phyloP scores from a whole-genome alignment of 2,888 invertebrate genomes.

The Eristalinus aeneus region DNA sequence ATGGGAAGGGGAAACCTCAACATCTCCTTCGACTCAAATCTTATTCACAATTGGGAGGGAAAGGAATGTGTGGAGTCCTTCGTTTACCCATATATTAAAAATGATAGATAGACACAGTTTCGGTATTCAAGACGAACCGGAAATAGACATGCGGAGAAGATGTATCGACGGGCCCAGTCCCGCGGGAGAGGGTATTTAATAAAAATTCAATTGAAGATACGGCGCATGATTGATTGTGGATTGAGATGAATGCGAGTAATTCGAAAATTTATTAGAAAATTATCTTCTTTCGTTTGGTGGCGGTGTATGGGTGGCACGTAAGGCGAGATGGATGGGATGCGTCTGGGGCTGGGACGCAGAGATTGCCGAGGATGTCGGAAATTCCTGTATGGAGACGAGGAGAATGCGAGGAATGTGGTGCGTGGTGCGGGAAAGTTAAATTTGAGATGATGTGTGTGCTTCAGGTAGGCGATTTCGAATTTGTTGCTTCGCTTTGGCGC shows the following conservation, averaged over 20 bases:
- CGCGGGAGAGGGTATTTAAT: constrained; percentile 28
- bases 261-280: constrained; percentile 33
- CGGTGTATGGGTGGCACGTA: background rate
- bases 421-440: too few relatives aligned
- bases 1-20: background rate
- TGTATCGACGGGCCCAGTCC: constrained; percentile 13
- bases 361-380: background rate
- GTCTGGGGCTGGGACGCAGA: background rate
- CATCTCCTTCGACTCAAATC: background rate
- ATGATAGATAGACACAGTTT: constrained; percentile 32
- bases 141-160: constrained; percentile 11
- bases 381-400: too few relatives aligned
- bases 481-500: too few relatives aligned
- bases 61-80: background rate
- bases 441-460: too few relatives aligned
- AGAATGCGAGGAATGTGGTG: too few relatives aligned
- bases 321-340: background rate
- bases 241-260: constrained; percentile 37
- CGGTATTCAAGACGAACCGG: constrained; percentile 24
- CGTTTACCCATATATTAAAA: constrained; percentile 10
- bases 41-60: background rate
- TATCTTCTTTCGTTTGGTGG: constrained; percentile 3
- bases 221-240: constrained; percentile 48
- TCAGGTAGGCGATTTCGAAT: too few relatives aligned
- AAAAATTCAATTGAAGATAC: constrained; percentile 32